These are phyloP conservation scores for Ophiodon elongatus DNA, from an alignment of 2,113 vertebrate species.

Conservation along the genomic window DNA sequence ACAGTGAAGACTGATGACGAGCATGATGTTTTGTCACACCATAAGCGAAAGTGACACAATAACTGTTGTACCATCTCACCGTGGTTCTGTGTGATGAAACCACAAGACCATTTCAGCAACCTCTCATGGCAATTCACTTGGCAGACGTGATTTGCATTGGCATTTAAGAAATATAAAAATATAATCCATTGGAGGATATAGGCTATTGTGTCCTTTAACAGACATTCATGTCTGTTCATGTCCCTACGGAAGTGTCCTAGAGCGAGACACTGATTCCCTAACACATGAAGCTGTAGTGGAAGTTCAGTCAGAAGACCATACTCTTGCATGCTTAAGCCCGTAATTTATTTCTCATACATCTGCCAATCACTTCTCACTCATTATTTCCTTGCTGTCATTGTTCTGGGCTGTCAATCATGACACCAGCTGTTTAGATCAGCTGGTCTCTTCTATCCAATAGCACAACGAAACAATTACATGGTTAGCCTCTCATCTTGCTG, in stretches of 20 bases:
- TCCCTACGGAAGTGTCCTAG: neutral
- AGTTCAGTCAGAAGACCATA: too few species aligned
- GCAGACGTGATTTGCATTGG: neutral
- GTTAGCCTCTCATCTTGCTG: too few species aligned
- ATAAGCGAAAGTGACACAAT: constrained; percentile 31
- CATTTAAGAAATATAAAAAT: neutral
- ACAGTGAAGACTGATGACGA: constrained; percentile 30
- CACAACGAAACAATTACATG: too few species aligned
- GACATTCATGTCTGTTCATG: neutral
- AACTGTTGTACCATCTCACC: constrained; percentile 7
- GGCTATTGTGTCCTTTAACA: neutral
- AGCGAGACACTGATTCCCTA: neutral
- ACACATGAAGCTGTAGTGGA: too few species aligned
- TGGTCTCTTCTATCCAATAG: too few species aligned
- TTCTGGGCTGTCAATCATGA: too few species aligned
- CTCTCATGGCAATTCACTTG: neutral
- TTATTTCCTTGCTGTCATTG: too few species aligned
- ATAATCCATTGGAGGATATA: neutral
- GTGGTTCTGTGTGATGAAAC: constrained; percentile 34
- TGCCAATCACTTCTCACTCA: too few species aligned
- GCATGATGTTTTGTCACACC: constrained; percentile 28
- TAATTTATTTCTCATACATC: too few species aligned
- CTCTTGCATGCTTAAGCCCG: too few species aligned
- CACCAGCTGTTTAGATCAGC: too few species aligned
- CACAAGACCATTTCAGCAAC: constrained; percentile 30